Conservation (phyloP, 1,140 invertebrate genomes). For the Thalassaphorura encarpata region DNA sequence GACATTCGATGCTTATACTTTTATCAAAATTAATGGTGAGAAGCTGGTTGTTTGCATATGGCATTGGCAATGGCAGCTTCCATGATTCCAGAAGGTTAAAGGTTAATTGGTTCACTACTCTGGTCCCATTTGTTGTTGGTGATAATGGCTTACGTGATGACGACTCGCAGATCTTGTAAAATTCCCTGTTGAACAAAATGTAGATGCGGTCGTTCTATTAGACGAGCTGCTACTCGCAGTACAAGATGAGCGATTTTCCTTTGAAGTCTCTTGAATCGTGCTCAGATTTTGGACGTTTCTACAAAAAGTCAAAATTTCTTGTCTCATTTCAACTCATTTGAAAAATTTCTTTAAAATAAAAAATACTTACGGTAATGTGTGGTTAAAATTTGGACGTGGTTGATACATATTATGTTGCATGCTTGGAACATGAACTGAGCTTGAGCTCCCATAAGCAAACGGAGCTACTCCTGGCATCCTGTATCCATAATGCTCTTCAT, state of each 20-base stretch:
- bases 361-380: not conserved
- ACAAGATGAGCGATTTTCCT: constrained; percentile 16
- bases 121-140: too few relatives aligned
- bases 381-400: not conserved
- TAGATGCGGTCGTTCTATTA: not conserved
- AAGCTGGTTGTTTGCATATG: too few relatives aligned
- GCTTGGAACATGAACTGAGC: not conserved
- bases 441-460: not conserved
- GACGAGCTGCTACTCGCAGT: constrained; percentile 19
- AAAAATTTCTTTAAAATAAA: not conserved
- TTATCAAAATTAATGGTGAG: too few relatives aligned
- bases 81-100: too few relatives aligned
- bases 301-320: not conserved
- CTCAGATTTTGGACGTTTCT: constrained; percentile 14
- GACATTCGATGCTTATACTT: too few relatives aligned
- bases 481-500: not conserved
- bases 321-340: not conserved
- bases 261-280: constrained; percentile 25
- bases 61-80: too few relatives aligned
- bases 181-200: too few relatives aligned
- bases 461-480: not conserved
- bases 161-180: too few relatives aligned
- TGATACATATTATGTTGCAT: too few relatives aligned
- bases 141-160: too few relatives aligned
- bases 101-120: too few relatives aligned